phyloP scores from a whole-genome alignment of 2,888 invertebrate genomes.

The Drosophila maculinotata region DNA sequence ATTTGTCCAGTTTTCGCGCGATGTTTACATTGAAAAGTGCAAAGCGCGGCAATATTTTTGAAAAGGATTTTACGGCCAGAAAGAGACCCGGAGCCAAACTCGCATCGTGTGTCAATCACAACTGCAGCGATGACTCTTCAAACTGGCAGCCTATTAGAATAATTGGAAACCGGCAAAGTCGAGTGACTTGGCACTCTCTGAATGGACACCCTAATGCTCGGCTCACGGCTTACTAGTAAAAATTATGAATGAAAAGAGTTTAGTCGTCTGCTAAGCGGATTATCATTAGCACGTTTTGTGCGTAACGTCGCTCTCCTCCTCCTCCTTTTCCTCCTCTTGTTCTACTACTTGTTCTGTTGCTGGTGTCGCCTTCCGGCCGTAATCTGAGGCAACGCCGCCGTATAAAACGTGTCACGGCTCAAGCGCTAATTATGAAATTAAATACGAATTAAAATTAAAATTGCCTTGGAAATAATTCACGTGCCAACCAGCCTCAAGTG shows the following conservation, averaged over 20 bases:
- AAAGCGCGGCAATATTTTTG: constrained; percentile 65
- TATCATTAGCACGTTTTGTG: constrained; percentile 59
- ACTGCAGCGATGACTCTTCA: constrained; percentile 42
- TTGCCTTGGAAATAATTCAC: constrained; percentile 42
- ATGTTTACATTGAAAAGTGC: constrained; percentile 72
- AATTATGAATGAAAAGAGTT: constrained; percentile 65
- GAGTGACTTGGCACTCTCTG: constrained; percentile 45
- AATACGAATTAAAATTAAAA: constrained; percentile 67
- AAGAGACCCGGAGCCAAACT: not conserved
- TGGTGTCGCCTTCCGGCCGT: constrained; percentile 56
- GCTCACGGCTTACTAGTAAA: constrained; percentile 41
- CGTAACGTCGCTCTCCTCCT: constrained; percentile 2
- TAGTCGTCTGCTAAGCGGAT: constrained; percentile 57
- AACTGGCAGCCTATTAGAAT: constrained; percentile 45
- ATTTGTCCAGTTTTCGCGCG: constrained; percentile 73
- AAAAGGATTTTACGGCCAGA: constrained; percentile 39
- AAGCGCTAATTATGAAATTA: constrained; percentile 77
- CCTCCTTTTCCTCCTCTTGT: not conserved
- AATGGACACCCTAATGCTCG: constrained; percentile 13
- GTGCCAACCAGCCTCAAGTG: constrained; percentile 14
- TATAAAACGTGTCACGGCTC: constrained; percentile 59
- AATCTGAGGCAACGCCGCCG: constrained; percentile 49
- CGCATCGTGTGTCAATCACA: constrained; percentile 24
- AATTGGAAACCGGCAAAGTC: constrained; percentile 46
- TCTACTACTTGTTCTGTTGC: not conserved